Conservation (phyloP, 2,113 vertebrate species). For the Misgurnus anguillicaudatus region DNA sequence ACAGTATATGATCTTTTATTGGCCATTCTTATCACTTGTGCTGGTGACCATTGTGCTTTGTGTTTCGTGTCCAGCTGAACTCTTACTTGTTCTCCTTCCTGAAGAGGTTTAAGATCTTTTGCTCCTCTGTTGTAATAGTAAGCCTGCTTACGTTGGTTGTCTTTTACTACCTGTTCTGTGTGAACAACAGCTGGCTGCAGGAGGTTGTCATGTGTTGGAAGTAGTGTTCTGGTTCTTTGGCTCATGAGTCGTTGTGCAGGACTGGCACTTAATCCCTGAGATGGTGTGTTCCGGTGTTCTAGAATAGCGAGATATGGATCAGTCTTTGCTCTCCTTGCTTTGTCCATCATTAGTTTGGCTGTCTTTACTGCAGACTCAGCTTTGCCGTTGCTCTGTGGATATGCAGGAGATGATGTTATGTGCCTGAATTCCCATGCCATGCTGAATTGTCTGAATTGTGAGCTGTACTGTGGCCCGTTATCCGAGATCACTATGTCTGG, state of each 20-base stretch:
- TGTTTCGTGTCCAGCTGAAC: conserved; percentile 2
- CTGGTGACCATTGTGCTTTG: conserved; percentile 3
- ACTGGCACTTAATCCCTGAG: conserved; percentile 14
- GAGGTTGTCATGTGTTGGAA: conserved; percentile 25
- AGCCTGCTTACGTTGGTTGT: background rate
- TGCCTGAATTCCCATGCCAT: conserved; percentile 27
- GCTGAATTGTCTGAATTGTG: conserved; percentile 5
- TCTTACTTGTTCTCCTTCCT: conserved; percentile 4
- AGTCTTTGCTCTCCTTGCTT: background rate
- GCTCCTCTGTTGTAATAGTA: conserved; percentile 30
- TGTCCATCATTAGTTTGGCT: conserved; percentile 8
- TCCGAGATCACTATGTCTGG: background rate
- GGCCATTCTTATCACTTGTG: background rate
- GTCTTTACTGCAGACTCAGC: conserved; percentile 8
- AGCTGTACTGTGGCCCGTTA: conserved; percentile 5
- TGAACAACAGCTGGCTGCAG: background rate
- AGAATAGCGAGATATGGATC: conserved; percentile 23
- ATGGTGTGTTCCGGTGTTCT: conserved; percentile 27
- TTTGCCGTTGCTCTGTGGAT: conserved; percentile 33
- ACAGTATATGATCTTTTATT: conserved; percentile 21
- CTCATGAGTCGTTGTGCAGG: conserved; percentile 44
- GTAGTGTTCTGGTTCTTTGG: conserved; percentile 7
- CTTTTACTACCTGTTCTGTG: background rate
- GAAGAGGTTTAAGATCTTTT: conserved; percentile 7
- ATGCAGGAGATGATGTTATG: background rate